phyloP scores from a whole-genome alignment of 2,797 vertebrate species.

The Pseudotriccus pelzelni region DNA sequence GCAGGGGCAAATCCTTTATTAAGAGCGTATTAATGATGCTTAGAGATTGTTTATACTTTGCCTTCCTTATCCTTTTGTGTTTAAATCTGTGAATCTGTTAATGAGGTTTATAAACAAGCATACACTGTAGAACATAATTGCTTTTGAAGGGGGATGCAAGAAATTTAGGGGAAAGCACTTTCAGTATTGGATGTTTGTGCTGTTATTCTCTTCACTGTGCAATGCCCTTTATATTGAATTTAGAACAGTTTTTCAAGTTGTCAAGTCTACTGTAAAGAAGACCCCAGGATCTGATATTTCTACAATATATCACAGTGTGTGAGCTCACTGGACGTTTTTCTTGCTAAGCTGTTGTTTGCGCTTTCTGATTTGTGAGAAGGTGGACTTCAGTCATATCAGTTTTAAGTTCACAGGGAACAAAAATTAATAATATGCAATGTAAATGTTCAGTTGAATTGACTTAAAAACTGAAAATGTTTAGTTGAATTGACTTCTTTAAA shows the following conservation, averaged over 20 bases:
- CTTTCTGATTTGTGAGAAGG: not conserved
- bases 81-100: not conserved
- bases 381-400: not conserved
- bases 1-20: not conserved
- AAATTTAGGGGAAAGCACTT: not conserved
- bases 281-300: not conserved
- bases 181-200: not conserved
- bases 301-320: not conserved
- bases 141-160: not conserved
- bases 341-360: not conserved
- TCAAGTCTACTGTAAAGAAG: not conserved
- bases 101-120: not conserved
- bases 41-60: not conserved
- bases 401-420: not conserved
- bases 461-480: not conserved
- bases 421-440: not conserved
- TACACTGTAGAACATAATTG: not conserved
- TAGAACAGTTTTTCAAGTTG: not conserved
- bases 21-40: not conserved
- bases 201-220: not conserved
- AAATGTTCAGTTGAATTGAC: not conserved
- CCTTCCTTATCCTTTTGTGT: not conserved
- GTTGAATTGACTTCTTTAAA: not conserved
- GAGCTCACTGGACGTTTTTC: not conserved
- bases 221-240: not conserved